A percentile compares a stretch with the other conserved stretches of the same genome.
These are phyloP conservation scores for Rhinolophus ferrumequinum DNA, from an alignment of 2,113 vertebrate genomes.

Conservation along the genomic window DNA sequence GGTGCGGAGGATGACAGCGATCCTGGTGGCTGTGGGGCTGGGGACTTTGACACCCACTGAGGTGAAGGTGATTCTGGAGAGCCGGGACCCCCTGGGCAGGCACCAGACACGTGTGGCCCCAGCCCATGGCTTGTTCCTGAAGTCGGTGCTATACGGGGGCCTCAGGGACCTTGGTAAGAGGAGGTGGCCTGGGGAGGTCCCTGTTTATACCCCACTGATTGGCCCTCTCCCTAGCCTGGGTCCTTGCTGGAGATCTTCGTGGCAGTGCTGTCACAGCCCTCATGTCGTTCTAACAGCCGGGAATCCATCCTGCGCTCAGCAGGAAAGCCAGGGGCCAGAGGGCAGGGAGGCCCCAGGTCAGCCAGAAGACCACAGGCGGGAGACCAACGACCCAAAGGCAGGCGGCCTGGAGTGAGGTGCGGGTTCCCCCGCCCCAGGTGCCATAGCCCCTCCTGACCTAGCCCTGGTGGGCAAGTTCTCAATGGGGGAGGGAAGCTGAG, in stretches of 20 bases:
- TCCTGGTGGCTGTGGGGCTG: slow-evolving; percentile 91
- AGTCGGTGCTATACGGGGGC: slow-evolving; percentile 88
- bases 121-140: slow-evolving; percentile 90
- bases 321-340: neutral
- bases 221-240: neutral
- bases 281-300: neutral
- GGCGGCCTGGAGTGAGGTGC: neutral
- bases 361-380: no score
- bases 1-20: slow-evolving; percentile 93
- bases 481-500: neutral
- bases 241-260: neutral
- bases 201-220: rapidly evolving
- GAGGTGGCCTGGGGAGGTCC: neutral
- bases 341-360: neutral
- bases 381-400: neutral
- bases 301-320: neutral
- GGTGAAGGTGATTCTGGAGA: slow-evolving; percentile 87
- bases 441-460: neutral
- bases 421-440: neutral
- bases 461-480: neutral
- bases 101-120: slow-evolving; percentile 87
- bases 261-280: rapidly evolving
- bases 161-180: slow-evolving; percentile 33
- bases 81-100: slow-evolving; percentile 85
- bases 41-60: slow-evolving; percentile 82